Evolutionary conservation across 2,888 invertebrate species (phyloP).

Genomic region (Calameuta idolon): DNA sequence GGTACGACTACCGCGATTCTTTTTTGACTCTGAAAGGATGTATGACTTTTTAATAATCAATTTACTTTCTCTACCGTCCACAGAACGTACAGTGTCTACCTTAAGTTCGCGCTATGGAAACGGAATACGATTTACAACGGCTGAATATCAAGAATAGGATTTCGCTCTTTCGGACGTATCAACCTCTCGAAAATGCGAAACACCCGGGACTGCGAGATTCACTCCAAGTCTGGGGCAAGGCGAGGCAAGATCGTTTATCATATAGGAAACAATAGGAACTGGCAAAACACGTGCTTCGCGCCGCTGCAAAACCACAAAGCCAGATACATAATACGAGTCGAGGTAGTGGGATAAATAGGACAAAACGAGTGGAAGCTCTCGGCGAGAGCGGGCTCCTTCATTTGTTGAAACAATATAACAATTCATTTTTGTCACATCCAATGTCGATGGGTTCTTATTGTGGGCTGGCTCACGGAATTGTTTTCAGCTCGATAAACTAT

Average conservation of each 20-base stretch:
- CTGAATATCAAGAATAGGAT: neutral
- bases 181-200: conserved; percentile 22
- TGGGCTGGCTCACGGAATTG: conserved; percentile 40
- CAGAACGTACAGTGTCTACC: neutral
- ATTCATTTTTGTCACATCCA: conserved; percentile 64
- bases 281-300: conserved; percentile 67
- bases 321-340: conserved; percentile 36
- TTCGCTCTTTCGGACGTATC: conserved; percentile 10
- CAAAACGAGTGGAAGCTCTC: conserved; percentile 19
- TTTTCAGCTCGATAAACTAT: conserved; percentile 47
- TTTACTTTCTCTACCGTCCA: neutral
- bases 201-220: conserved; percentile 15
- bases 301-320: conserved; percentile 57
- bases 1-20: neutral
- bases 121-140: neutral
- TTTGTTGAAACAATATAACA: conserved; percentile 65
- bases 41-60: neutral
- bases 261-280: conserved; percentile 67
- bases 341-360: conserved; percentile 10
- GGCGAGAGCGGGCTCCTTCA: conserved; percentile 48
- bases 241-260: conserved; percentile 57
- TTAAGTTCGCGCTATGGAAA: neutral
- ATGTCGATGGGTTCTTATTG: conserved; percentile 56
- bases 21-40: neutral
- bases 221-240: conserved; percentile 23